Conservation (phyloP, 2,888 invertebrate genomes). For the Smittia aterrima region DNA sequence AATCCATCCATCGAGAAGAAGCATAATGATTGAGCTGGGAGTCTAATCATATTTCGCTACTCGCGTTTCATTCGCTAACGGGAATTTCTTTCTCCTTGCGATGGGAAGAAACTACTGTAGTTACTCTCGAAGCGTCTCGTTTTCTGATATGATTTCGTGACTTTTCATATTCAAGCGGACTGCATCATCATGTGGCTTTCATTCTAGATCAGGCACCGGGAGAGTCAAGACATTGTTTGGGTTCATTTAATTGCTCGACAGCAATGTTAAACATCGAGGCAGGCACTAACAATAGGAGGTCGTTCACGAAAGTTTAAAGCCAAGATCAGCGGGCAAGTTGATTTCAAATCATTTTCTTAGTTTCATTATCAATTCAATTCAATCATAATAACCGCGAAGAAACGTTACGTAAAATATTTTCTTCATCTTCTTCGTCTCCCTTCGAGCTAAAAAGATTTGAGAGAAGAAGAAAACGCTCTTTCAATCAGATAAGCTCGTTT, state of each 20-base stretch:
- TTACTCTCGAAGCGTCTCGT: too few relatives aligned
- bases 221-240: too few relatives aligned
- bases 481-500: too few relatives aligned
- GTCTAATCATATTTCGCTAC: background rate
- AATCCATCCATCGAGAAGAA: background rate
- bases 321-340: constrained; percentile 9
- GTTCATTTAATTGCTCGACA: background rate
- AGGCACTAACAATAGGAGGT: constrained; percentile 18
- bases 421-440: too few relatives aligned
- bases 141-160: background rate
- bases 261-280: background rate
- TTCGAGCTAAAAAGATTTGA: too few relatives aligned
- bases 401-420: too few relatives aligned
- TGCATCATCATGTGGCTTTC: too few relatives aligned
- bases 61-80: background rate
- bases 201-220: too few relatives aligned
- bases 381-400: background rate
- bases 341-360: background rate
- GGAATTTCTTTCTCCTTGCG: background rate
- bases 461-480: too few relatives aligned
- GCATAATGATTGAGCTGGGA: background rate
- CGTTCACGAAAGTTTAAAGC: background rate
- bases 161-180: background rate
- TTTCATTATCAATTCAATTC: constrained; percentile 2
- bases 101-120: background rate